Conservation (phyloP, 53 echinoderm and acorn worm species). For the Zoroaster sp. region DNA sequence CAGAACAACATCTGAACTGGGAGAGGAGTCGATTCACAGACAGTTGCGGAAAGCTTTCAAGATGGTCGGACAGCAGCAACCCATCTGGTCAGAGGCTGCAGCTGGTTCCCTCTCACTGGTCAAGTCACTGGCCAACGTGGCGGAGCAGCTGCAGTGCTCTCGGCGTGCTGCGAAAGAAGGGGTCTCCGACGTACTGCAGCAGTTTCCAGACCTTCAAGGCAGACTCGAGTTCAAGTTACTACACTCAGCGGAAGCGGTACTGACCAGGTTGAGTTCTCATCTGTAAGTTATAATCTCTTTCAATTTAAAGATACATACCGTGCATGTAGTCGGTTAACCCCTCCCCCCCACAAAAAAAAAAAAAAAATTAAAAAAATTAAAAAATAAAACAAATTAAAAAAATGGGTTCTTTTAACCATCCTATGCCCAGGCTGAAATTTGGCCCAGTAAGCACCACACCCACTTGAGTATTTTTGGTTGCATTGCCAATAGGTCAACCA, state of each 20-base stretch:
- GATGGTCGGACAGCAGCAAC: slow-evolving; percentile 34
- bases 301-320: too few species aligned
- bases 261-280: slow-evolving; percentile 37
- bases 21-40: slow-evolving; percentile 31
- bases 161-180: slow-evolving; percentile 12
- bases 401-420: too few species aligned
- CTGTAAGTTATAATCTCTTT: too few species aligned
- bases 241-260: slow-evolving; percentile 64
- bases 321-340: too few species aligned
- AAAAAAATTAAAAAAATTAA: too few species aligned
- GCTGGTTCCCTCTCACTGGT: slow-evolving; percentile 24
- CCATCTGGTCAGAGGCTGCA: slow-evolving; percentile 36
- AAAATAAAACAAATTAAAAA: too few species aligned
- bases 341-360: too few species aligned
- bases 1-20: background rate
- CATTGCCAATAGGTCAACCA: too few species aligned
- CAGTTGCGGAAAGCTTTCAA: slow-evolving; percentile 71
- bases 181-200: slow-evolving; percentile 33
- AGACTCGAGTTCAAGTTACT: slow-evolving; percentile 69
- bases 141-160: slow-evolving; percentile 84
- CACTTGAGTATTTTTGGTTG: too few species aligned
- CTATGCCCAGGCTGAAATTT: too few species aligned
- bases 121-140: slow-evolving; percentile 65
- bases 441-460: too few species aligned
- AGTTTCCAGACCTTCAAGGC: slow-evolving; percentile 59